A percentile compares a stretch with the other conserved stretches of the same genome.
Evolutionary conservation across 2,113 vertebrate species (phyloP).

Genomic region (Cygnus buccinator): DNA sequence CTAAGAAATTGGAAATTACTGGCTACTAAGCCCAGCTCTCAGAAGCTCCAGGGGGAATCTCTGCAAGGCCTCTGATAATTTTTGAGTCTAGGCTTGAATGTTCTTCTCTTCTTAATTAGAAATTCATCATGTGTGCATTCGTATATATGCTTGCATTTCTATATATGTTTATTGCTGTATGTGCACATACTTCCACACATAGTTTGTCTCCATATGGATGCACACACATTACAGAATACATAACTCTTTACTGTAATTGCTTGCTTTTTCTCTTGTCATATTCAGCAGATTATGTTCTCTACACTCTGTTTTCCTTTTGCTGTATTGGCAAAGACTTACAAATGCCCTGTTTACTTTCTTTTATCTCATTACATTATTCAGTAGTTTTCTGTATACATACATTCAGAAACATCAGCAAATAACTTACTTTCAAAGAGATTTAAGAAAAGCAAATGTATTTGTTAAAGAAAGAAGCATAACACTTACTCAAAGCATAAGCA

Average conservation of each 20-base stretch:
- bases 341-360: conserved; percentile 67
- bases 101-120: conserved; percentile 63
- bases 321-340: conserved; percentile 57
- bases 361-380: conserved; percentile 73
- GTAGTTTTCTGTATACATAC: conserved; percentile 30
- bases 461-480: neutral
- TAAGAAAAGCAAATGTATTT: neutral
- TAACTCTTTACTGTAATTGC: conserved; percentile 55
- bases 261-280: conserved; percentile 44
- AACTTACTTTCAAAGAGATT: conserved; percentile 60
- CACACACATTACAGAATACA: neutral
- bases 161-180: neutral
- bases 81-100: conserved; percentile 55
- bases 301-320: conserved; percentile 36
- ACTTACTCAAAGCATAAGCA: neutral
- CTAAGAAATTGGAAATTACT: conserved; percentile 78
- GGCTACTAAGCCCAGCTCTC: conserved; percentile 66
- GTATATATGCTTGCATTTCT: neutral
- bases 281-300: conserved; percentile 62
- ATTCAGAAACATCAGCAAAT: conserved; percentile 58
- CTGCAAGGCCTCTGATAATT: conserved; percentile 76
- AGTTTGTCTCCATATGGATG: conserved; percentile 52
- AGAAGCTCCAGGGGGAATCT: conserved; percentile 73
- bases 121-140: neutral
- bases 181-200: neutral